Percentiles rank a stretch among this genome's conserved stretches.
Conservation (phyloP, 2,888 invertebrate genomes). For the Leucophora obtusa region DNA sequence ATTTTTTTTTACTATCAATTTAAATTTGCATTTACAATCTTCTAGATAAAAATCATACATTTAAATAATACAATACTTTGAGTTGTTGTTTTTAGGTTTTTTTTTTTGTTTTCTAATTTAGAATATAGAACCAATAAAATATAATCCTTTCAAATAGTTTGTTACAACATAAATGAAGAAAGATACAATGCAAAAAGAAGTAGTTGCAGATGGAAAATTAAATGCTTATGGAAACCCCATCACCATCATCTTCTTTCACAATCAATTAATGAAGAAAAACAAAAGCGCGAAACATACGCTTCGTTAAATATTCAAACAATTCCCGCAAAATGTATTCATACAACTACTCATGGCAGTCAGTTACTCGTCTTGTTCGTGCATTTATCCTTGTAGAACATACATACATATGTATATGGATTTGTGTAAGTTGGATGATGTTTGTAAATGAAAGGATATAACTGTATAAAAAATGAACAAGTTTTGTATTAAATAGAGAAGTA, state of each 20-base stretch:
- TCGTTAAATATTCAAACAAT: constrained; percentile 39
- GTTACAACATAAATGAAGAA: neutral
- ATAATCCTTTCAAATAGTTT: neutral
- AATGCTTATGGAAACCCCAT: neutral
- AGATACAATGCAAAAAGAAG: neutral
- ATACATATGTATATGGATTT: neutral
- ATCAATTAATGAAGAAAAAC: constrained; percentile 22
- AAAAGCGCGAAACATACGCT: constrained; percentile 23
- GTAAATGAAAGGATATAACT: neutral
- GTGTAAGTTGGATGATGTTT: neutral
- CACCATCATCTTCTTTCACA: constrained; percentile 7
- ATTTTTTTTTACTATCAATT: constrained; percentile 15
- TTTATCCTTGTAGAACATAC: neutral
- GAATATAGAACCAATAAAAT: neutral
- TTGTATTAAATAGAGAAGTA: no score
- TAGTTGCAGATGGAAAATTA: neutral
- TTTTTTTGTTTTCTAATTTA: constrained; percentile 20
- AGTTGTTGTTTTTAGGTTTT: neutral
- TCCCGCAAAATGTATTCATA: neutral
- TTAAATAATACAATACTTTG: constrained; percentile 22
- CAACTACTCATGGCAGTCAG: neutral
- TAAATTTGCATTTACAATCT: constrained; percentile 15
- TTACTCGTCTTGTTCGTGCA: neutral
- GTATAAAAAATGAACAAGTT: neutral
- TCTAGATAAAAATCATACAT: constrained; percentile 15